Evolutionary conservation across 2,113 vertebrate species (phyloP).

Genomic region (Neotragus pygmaeus): DNA sequence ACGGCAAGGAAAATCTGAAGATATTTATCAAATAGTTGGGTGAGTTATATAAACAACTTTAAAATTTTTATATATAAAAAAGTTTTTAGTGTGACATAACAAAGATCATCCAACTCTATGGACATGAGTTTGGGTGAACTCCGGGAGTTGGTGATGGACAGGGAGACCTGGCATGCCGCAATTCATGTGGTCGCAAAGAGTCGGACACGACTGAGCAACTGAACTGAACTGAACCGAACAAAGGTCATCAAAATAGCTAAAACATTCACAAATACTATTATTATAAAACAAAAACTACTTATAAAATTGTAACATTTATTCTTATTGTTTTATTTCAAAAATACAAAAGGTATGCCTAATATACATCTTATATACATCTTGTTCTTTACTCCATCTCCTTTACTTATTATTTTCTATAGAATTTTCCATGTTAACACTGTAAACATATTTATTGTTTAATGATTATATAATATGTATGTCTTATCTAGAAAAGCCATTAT

Average conservation of each 20-base stretch:
- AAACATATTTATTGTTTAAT: neutral
- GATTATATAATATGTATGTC: neutral
- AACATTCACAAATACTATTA: neutral
- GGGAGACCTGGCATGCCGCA: no score
- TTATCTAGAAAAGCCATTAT: neutral
- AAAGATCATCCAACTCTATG: neutral
- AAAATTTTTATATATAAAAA: neutral
- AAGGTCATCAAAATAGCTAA: neutral
- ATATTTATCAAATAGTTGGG: slow-evolving; percentile 92
- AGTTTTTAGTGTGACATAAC: neutral
- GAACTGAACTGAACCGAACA: neutral
- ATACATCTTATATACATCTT: neutral
- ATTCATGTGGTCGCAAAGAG: no score
- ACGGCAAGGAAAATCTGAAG: slow-evolving; percentile 93
- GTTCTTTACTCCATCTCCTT: neutral
- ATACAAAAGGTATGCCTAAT: neutral
- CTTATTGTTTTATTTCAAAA: neutral
- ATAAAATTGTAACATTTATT: neutral
- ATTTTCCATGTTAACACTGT: neutral
- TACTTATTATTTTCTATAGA: neutral
- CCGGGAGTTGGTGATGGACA: no score
- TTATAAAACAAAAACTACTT: neutral
- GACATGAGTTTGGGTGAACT: no score
- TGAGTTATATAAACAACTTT: slow-evolving; percentile 80
- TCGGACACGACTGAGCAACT: no score